Evolutionary conservation across 2,888 invertebrate species (phyloP).

Genomic region (Brassicogethes aeneus): DNA sequence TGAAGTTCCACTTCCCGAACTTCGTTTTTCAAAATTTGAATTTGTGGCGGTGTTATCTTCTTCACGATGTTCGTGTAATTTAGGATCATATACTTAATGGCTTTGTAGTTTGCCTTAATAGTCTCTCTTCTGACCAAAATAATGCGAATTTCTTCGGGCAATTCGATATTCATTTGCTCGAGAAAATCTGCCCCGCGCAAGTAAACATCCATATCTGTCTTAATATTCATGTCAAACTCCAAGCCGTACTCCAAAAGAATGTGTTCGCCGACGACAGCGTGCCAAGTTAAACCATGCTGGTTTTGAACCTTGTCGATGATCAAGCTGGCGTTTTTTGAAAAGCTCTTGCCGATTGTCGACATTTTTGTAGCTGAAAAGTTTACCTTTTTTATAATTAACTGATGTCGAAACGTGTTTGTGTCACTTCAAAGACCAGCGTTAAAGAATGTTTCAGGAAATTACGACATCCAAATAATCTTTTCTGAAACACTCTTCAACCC

Average conservation of each 20-base stretch:
- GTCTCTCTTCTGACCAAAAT: constrained; percentile 54
- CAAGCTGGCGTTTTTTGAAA: constrained; percentile 13
- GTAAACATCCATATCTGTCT: constrained; percentile 54
- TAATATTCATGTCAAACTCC: constrained; percentile 59
- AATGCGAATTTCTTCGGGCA: constrained; percentile 46
- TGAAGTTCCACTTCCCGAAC: constrained; percentile 63
- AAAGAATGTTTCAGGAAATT: no score
- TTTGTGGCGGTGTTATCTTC: constrained; percentile 63
- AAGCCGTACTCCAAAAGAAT: constrained; percentile 59
- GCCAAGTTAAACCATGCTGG: constrained; percentile 48
- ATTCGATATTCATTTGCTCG: constrained; percentile 56
- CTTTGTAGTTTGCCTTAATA: constrained; percentile 56
- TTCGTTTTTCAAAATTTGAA: constrained; percentile 58
- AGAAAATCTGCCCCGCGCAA: constrained; percentile 67
- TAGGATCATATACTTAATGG: constrained; percentile 48
- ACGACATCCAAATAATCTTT: no score
- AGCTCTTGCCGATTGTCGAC: not conserved
- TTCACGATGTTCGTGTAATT: constrained; percentile 57
- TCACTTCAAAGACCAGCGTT: no score
- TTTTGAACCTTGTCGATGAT: constrained; percentile 29
- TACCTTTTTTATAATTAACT: no score
- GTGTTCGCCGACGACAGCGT: constrained; percentile 58
- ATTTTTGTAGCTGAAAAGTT: not conserved
- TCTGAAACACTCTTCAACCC: no score
- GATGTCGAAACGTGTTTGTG: no score